These are phyloP conservation scores for Hestina assimilis DNA, from an alignment of 1,140 invertebrate genomes.

Conservation along the genomic window DNA sequence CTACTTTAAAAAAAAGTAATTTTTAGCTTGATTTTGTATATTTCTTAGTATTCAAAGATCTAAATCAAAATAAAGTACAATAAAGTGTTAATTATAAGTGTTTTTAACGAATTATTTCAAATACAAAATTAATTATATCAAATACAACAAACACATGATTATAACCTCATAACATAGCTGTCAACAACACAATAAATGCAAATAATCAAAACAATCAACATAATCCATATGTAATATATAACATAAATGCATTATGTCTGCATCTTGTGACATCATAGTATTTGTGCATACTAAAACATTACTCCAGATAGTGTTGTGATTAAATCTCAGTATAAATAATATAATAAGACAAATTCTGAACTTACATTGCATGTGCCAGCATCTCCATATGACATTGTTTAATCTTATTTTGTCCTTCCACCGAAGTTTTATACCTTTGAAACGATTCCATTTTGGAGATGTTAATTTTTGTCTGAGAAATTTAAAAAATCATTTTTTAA, in stretches of 20 bases:
- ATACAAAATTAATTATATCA: not conserved
- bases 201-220: constrained; percentile 8
- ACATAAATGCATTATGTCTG: constrained; percentile 5
- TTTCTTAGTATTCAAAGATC: too few relatives aligned
- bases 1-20: too few relatives aligned
- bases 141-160: constrained; percentile 2
- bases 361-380: constrained; percentile 99
- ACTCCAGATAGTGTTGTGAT: too few relatives aligned
- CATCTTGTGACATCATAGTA: constrained; percentile 1
- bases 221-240: constrained; percentile 3
- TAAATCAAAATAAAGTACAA: too few relatives aligned
- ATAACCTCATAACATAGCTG: constrained; percentile 2
- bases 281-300: too few relatives aligned
- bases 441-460: constrained; percentile 99
- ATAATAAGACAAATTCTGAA: constrained; percentile 32
- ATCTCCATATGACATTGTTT: constrained; percentile 99
- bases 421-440: constrained; percentile 96
- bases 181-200: constrained; percentile 9
- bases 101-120: not conserved
- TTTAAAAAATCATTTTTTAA: constrained; percentile 41
- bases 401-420: constrained; percentile 99
- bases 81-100: too few relatives aligned
- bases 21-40: too few relatives aligned
- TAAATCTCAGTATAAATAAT: not conserved
- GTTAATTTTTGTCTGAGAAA: constrained; percentile 96